phyloP scores from a whole-genome alignment of 2,888 invertebrate genomes.

The Drosophila antonietae region DNA sequence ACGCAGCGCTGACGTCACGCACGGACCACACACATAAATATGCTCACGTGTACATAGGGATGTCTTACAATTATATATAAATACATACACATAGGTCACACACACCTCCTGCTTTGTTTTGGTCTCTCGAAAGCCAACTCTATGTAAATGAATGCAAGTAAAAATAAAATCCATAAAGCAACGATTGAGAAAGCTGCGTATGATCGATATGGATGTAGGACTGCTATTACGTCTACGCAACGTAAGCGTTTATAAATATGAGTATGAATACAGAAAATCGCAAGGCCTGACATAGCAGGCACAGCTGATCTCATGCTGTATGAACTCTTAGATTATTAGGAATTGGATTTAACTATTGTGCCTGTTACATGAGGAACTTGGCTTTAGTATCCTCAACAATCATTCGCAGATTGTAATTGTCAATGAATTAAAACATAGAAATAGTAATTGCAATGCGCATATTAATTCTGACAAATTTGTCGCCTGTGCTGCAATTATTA shows the following conservation, averaged over 20 bases:
- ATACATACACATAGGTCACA: not conserved
- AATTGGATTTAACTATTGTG: not conserved
- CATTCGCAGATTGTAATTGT: too few species aligned
- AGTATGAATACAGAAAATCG: not conserved
- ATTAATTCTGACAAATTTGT: too few species aligned
- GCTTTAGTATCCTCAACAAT: too few species aligned
- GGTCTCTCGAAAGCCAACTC: not conserved
- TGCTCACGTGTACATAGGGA: not conserved
- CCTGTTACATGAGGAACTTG: not conserved
- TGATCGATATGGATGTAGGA: not conserved
- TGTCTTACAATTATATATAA: not conserved
- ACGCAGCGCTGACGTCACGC: slow-evolving; percentile 31
- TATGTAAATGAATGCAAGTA: slow-evolving; percentile 5
- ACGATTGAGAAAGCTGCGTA: not conserved
- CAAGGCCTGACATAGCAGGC: not conserved
- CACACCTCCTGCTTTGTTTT: not conserved
- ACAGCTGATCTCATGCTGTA: not conserved
- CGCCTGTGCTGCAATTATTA: too few species aligned
- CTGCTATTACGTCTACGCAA: not conserved
- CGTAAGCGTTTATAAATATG: not conserved
- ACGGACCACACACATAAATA: not conserved
- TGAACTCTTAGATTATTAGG: not conserved
- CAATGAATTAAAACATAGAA: too few species aligned
- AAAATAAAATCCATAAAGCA: not conserved
- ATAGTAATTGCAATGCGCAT: too few species aligned